phyloP scores from a whole-genome alignment of 2,797 vertebrate species.

The Anguilla obscura region DNA sequence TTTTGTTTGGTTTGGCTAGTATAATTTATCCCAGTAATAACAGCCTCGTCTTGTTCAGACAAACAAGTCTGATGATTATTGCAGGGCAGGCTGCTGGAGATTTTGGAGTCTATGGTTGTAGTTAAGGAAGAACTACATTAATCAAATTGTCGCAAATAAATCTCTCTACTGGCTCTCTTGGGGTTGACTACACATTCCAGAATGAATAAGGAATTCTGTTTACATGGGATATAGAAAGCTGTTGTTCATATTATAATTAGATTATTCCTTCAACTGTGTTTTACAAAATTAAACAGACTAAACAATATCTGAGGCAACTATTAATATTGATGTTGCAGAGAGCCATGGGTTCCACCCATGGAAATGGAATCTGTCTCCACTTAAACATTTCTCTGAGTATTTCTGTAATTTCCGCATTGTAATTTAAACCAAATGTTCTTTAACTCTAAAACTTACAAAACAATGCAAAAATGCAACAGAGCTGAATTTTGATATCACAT shows the following conservation, averaged over 20 bases:
- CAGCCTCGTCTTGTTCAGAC: slow-evolving; percentile 20
- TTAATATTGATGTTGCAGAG: slow-evolving; percentile 1
- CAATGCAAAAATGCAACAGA: slow-evolving; percentile 31
- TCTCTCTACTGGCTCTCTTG: slow-evolving; percentile 27
- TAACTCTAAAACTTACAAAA: slow-evolving; percentile 26
- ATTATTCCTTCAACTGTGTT: slow-evolving; percentile 28
- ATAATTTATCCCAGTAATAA: neutral
- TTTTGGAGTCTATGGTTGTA: slow-evolving; percentile 44
- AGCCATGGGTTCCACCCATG: slow-evolving; percentile 25
- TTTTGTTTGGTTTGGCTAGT: neutral
- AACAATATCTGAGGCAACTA: neutral
- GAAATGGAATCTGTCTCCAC: slow-evolving; percentile 31
- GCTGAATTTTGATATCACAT: slow-evolving; percentile 12
- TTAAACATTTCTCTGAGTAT: slow-evolving; percentile 13
- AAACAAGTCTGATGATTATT: slow-evolving; percentile 1
- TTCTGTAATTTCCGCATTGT: slow-evolving; percentile 30
- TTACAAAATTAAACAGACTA: slow-evolving; percentile 20
- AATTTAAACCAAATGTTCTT: slow-evolving; percentile 40
- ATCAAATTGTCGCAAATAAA: slow-evolving; percentile 45
- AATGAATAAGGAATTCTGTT: slow-evolving; percentile 38
- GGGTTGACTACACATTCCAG: slow-evolving; percentile 32
- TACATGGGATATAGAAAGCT: slow-evolving; percentile 21
- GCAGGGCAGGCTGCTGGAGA: slow-evolving; percentile 26
- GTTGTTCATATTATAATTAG: slow-evolving; percentile 16
- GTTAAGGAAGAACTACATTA: slow-evolving; percentile 49